Evolutionary conservation across 2,797 vertebrate species (phyloP).

Genomic region (Gila robusta): DNA sequence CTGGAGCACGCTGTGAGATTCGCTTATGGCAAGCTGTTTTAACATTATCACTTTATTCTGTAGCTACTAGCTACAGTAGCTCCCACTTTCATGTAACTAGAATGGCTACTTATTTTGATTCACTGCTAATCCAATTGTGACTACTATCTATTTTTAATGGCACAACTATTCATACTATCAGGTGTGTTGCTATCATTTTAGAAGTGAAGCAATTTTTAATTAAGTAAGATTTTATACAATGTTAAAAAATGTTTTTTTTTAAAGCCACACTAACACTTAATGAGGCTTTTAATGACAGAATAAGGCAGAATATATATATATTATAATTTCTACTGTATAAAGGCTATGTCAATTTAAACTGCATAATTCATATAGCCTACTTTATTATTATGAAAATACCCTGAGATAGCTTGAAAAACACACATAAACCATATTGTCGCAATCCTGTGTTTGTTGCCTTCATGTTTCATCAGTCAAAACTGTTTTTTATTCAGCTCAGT

Average conservation of each 20-base stretch:
- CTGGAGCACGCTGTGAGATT: slow-evolving; percentile 2
- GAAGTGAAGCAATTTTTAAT: neutral
- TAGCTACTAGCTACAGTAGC: neutral
- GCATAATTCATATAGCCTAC: neutral
- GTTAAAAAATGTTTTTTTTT: too few species aligned
- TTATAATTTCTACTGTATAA: neutral
- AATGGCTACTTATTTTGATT: neutral
- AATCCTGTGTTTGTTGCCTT: neutral
- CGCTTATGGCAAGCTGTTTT: slow-evolving; percentile 9
- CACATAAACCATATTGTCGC: neutral
- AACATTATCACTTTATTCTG: neutral
- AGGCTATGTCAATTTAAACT: neutral
- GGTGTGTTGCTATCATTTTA: neutral
- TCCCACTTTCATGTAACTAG: neutral
- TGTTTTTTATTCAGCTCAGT: neutral
- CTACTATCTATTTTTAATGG: neutral
- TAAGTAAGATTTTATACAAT: neutral
- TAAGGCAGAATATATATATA: neutral
- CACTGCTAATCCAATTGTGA: too few species aligned
- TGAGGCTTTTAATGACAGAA: neutral
- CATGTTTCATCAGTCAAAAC: neutral
- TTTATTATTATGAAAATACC: neutral
- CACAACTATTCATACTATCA: neutral
- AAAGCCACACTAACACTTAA: neutral
- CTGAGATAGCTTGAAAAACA: neutral